Conservation (phyloP, 2,113 vertebrate genomes). For the Nansenia antarctica region DNA sequence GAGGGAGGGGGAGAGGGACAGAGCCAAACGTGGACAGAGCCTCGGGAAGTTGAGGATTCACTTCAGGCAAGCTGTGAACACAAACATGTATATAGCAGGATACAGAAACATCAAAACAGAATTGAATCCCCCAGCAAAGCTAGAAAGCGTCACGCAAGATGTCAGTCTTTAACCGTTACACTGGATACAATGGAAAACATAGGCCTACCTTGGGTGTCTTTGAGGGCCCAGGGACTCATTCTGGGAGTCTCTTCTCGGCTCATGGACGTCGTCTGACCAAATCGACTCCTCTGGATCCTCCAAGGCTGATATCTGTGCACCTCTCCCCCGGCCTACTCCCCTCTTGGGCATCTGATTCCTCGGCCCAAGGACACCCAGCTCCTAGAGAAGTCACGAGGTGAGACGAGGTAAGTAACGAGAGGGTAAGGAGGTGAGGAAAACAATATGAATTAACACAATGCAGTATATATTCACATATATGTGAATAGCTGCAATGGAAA, state of each 20-base stretch:
- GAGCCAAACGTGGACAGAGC: slow-evolving; percentile 87
- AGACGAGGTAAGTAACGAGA: no score
- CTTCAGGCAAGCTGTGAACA: slow-evolving; percentile 41
- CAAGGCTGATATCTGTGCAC: slow-evolving; percentile 1
- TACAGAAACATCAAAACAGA: background rate
- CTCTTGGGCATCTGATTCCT: slow-evolving; percentile 78
- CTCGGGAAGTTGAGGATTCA: slow-evolving; percentile 65
- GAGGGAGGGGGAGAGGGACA: no score
- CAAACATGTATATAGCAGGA: background rate
- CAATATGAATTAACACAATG: background rate
- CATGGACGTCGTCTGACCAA: slow-evolving; percentile 47
- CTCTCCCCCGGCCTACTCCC: slow-evolving; percentile 61
- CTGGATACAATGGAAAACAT: no score
- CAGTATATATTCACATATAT: background rate
- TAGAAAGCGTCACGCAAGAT: background rate
- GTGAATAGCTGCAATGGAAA: no score
- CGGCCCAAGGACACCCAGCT: slow-evolving; percentile 87
- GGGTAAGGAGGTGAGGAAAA: accelerated
- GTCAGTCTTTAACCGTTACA: no score
- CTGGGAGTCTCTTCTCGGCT: slow-evolving; percentile 59
- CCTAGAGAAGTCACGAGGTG: slow-evolving; percentile 65
- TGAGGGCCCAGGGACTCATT: slow-evolving; percentile 24
- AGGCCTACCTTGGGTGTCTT: slow-evolving; percentile 6
- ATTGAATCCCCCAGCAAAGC: background rate
- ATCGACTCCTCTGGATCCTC: slow-evolving; percentile 67